These are phyloP conservation scores for Sphenodon punctatus DNA, from an alignment of 2,797 vertebrate genomes.

Conservation along the genomic window DNA sequence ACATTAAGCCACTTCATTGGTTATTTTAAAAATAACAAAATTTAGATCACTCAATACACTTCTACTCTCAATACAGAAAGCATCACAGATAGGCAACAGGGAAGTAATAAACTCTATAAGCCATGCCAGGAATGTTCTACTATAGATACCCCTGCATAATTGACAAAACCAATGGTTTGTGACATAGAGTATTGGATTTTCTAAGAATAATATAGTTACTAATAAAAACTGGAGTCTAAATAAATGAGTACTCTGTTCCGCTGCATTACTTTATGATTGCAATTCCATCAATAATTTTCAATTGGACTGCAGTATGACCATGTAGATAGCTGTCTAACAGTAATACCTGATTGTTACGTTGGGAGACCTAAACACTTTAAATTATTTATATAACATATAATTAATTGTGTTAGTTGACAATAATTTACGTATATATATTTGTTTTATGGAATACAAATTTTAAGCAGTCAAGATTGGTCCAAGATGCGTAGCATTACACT, in stretches of 20 bases:
- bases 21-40: background rate
- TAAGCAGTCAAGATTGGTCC: background rate
- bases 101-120: background rate
- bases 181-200: background rate
- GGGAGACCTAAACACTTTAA: background rate
- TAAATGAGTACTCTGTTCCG: background rate
- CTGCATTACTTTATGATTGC: background rate
- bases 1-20: fast-evolving
- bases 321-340: background rate
- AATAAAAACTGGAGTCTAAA: background rate
- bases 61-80: background rate
- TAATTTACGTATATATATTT: slow-evolving; percentile 9
- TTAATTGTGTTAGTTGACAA: background rate
- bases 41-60: background rate
- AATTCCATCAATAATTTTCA: slow-evolving; percentile 2
- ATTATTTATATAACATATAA: background rate
- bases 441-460: background rate
- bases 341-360: background rate
- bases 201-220: slow-evolving; percentile 8
- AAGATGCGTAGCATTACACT: background rate
- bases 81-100: background rate
- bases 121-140: background rate
- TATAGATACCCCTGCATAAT: background rate
- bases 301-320: background rate
- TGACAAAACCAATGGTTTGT: background rate